These are phyloP conservation scores for Pterostichus madidus DNA, from an alignment of 2,888 invertebrate species.

Conservation along the genomic window DNA sequence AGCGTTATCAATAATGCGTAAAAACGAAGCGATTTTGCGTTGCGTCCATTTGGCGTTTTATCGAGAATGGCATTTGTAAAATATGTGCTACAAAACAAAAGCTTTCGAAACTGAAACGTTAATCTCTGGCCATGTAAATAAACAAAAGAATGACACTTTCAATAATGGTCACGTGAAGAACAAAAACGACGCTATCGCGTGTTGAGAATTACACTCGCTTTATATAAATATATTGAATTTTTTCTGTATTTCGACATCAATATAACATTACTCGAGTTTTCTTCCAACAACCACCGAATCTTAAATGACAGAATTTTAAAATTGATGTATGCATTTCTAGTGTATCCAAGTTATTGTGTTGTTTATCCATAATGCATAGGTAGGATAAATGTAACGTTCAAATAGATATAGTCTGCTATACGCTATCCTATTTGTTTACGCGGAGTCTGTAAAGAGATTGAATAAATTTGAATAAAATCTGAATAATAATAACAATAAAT, in stretches of 20 bases:
- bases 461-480: conserved; percentile 58
- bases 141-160: conserved; percentile 55
- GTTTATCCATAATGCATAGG: conserved; percentile 55
- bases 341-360: conserved; percentile 20
- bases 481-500: conserved; percentile 58
- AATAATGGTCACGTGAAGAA: conserved; percentile 48
- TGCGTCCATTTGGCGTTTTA: conserved; percentile 50
- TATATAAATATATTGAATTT: conserved; percentile 56
- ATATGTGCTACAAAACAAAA: conserved; percentile 50
- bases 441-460: conserved; percentile 54
- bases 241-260: conserved; percentile 33
- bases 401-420: conserved; percentile 49
- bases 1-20: conserved; percentile 52
- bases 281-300: conserved; percentile 19
- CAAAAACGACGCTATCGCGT: conserved; percentile 60
- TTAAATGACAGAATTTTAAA: conserved; percentile 42
- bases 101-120: conserved; percentile 50
- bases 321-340: conserved; percentile 31
- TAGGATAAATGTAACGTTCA: conserved; percentile 54
- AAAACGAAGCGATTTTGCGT: conserved; percentile 51
- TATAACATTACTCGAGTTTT: conserved; percentile 20
- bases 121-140: conserved; percentile 42
- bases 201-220: conserved; percentile 35
- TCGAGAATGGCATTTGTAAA: conserved; percentile 46
- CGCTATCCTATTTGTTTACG: conserved; percentile 57